Evolutionary conservation across 2,888 invertebrate genomes (phyloP).

Genomic region (Nomada goodeniana): DNA sequence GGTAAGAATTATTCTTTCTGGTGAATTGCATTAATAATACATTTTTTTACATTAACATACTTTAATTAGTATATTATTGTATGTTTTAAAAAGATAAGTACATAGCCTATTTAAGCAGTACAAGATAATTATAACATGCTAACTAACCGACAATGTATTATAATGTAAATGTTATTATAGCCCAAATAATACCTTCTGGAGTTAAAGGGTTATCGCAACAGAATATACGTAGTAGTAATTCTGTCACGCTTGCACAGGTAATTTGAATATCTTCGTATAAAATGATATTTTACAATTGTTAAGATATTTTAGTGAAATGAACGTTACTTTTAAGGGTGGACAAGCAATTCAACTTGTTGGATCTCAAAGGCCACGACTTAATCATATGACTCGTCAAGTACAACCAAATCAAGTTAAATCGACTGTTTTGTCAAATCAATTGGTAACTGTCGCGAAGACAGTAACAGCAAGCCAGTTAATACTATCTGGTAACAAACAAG

Average conservation of each 20-base stretch:
- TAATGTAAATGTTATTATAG: conserved; percentile 70
- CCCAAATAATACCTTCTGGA: conserved; percentile 83
- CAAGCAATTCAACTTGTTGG: conserved; percentile 83
- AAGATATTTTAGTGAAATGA: conserved; percentile 1
- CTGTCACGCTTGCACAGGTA: conserved; percentile 81
- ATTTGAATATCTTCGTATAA: background rate
- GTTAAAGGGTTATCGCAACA: conserved; percentile 82
- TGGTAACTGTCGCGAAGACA: conserved; percentile 82
- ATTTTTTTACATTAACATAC: background rate
- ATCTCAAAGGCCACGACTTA: conserved; percentile 82
- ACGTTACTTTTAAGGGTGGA: conserved; percentile 73
- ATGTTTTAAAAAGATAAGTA: conserved; percentile 28
- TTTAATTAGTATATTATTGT: conserved; percentile 27
- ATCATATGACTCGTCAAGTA: conserved; percentile 82
- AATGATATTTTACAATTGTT: conserved; percentile 12
- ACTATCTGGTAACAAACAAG: conserved; percentile 82
- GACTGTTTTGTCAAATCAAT: conserved; percentile 81
- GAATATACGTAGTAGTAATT: conserved; percentile 80
- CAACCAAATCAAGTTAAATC: conserved; percentile 81
- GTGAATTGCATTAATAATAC: background rate
- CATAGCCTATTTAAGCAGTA: background rate
- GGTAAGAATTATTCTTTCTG: conserved; percentile 71
- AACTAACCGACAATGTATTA: conserved; percentile 2
- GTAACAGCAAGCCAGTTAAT: conserved; percentile 82
- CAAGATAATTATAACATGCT: background rate